Base-by-base conservation (phyloP, 2,888 invertebrate species). In the Tuta absoluta region DNA sequence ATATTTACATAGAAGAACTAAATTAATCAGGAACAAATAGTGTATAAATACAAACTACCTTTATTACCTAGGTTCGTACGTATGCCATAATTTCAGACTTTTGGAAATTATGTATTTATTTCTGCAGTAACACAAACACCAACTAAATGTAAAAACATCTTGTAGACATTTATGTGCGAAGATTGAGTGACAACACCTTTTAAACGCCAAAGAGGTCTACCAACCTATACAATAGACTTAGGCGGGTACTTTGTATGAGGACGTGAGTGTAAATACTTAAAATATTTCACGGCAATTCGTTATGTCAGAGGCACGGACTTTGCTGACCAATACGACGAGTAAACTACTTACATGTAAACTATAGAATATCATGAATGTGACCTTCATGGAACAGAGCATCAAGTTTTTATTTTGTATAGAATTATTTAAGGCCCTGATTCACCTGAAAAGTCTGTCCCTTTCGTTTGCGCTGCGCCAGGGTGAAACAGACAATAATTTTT, bases 221-320 rank as follows among this genome's bases (percentile, higher is more conserved):
- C 10, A 33, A 7, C 8, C 33, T 10, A 0, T 24, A 21, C 60
- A 45, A 60, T 45, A 37, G 24, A 24, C 21, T 41, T n/a, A n/a
- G n/a, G n/a, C 45, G n/a, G 23, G 62, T 68, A 63, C 33, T 68
- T 65, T 65, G 62, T 65, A 53, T 64, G 41, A 56, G 66, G 64
- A 66, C 65, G 64, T 57, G 58, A 57, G 56, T 57, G 66, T 51
- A 63, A 59, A 56, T 41, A 48, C 51, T 66, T 65, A 64, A 66
- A 65, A 66, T 64, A 71, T 72, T 72, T 70, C 68, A 72, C 65
- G 67, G 69, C 28, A 49, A 68, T 71, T 71, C 70, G 68, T 67
- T 66, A 68, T 67, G 65, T 67, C 58, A 53, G 58, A 65, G 24
- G 58, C 21, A 59, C 12, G 23, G 51, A n/a, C 37, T 24, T 2